Evolutionary conservation across 2,888 invertebrate genomes (phyloP).

Genomic region (Acanthoscelides obtectus): DNA sequence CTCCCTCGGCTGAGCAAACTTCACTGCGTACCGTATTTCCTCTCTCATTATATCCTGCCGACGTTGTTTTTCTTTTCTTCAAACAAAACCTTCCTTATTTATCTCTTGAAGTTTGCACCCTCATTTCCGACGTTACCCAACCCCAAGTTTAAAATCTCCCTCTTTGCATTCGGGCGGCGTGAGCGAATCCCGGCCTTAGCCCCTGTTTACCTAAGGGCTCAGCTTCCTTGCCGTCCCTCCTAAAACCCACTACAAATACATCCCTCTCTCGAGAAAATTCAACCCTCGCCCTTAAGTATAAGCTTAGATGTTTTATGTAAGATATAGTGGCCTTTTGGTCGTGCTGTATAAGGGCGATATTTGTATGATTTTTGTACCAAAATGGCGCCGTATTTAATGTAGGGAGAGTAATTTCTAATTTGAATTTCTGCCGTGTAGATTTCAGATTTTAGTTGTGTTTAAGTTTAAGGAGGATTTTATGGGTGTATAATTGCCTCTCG

Average conservation of each 20-base stretch:
- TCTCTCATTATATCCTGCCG: background rate
- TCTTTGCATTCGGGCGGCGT: constrained; percentile 29
- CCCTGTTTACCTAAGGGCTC: constrained; percentile 12
- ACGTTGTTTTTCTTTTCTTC: constrained; percentile 28
- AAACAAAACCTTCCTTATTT: constrained; percentile 37
- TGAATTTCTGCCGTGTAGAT: constrained; percentile 41
- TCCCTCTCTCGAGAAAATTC: constrained; percentile 41
- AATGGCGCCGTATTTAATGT: constrained; percentile 47
- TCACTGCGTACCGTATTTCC: background rate
- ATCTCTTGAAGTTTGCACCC: constrained; percentile 39
- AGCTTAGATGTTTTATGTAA: constrained; percentile 42
- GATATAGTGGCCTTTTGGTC: constrained; percentile 38
- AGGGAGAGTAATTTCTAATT: constrained; percentile 45
- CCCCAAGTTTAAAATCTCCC: constrained; percentile 40
- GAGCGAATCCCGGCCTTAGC: constrained; percentile 22
- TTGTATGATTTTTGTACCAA: constrained; percentile 41
- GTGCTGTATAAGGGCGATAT: constrained; percentile 37
- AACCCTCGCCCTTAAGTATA: constrained; percentile 40
- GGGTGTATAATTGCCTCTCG: constrained; percentile 29
- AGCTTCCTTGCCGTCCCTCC: constrained; percentile 17
- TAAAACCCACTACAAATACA: constrained; percentile 38
- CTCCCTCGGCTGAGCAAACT: background rate
- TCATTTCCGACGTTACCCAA: constrained; percentile 40
- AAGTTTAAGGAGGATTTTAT: constrained; percentile 44
- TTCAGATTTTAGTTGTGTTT: constrained; percentile 43